Conservation (phyloP, 2,113 vertebrate species). For the Meriones unguiculatus region DNA sequence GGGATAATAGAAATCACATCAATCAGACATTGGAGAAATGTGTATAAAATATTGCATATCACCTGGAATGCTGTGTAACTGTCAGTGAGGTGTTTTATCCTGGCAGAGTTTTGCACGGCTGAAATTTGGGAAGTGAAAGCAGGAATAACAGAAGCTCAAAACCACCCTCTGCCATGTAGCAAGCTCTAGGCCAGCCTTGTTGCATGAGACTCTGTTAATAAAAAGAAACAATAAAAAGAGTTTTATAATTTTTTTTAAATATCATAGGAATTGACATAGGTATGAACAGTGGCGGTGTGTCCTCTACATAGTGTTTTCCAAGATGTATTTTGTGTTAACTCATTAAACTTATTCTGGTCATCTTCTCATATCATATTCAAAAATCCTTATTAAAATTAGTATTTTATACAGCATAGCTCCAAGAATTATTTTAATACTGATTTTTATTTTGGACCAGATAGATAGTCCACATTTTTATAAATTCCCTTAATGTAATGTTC, state of each 20-base stretch:
- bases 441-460: not conserved
- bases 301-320: not conserved
- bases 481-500: not conserved
- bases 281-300: not conserved
- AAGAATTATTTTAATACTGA: slow-evolving; percentile 1
- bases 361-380: slow-evolving; percentile 16
- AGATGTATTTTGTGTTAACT: slow-evolving; percentile 9
- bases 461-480: not conserved
- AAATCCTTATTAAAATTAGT: slow-evolving; percentile 27
- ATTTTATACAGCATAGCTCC: not conserved
- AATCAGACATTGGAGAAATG: not conserved
- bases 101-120: not conserved
- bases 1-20: not conserved
- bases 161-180: not conserved
- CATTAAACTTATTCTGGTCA: not conserved
- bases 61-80: not conserved
- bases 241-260: not conserved
- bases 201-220: not conserved
- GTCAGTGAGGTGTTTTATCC: not conserved
- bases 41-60: not conserved
- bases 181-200: not conserved
- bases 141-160: not conserved
- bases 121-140: not conserved
- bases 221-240: not conserved
- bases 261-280: not conserved